Conservation (phyloP, 2,797 vertebrate species). For the Etheostoma perlongum region DNA sequence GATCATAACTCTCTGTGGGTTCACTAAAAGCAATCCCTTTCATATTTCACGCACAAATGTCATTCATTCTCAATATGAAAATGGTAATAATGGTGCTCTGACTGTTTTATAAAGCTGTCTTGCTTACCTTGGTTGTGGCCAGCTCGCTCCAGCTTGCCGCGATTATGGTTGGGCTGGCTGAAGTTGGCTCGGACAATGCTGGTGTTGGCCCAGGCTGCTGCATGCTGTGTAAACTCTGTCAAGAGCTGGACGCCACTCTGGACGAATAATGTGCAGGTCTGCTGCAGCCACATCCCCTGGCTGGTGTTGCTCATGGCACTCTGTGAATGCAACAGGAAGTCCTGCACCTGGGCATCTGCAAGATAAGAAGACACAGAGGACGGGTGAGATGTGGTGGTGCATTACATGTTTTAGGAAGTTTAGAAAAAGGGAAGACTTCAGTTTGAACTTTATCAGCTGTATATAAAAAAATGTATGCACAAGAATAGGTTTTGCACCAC, state of each 20-base stretch:
- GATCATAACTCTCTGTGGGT: neutral
- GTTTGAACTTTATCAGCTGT: too few species aligned
- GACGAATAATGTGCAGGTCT: conserved; percentile 87
- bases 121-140: conserved; percentile 49
- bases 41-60: neutral
- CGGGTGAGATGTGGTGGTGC: neutral
- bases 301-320: conserved; percentile 71
- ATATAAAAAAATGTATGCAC: neutral
- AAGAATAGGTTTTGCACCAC: neutral
- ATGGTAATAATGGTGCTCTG: neutral
- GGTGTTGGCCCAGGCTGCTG: conserved; percentile 85
- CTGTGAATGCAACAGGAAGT: conserved; percentile 74
- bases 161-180: conserved; percentile 75
- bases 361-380: conserved; percentile 1
- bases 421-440: too few species aligned
- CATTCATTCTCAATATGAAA: neutral
- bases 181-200: conserved; percentile 85
- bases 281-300: conserved; percentile 78
- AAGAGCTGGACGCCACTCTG: conserved; percentile 81
- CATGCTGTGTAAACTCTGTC: conserved; percentile 79
- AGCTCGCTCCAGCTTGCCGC: conserved; percentile 58
- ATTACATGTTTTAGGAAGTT: neutral
- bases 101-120: neutral
- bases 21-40: neutral
- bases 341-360: conserved; percentile 84